phyloP scores from a whole-genome alignment of 2,797 vertebrate species.

The Lindbergichthys nudifrons region DNA sequence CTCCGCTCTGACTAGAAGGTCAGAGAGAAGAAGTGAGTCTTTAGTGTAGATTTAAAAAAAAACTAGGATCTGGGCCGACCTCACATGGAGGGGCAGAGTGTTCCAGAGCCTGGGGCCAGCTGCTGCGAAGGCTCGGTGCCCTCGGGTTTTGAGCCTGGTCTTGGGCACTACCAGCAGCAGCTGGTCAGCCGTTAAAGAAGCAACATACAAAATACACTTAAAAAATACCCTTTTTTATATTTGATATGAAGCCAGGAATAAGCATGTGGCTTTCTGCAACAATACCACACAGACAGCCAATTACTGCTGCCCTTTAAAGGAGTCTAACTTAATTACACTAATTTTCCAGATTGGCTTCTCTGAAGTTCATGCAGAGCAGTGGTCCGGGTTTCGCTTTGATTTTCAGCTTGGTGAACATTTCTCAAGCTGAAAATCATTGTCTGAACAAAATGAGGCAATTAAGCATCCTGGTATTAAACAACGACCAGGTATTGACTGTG shows the following conservation, averaged over 20 bases:
- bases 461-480: slow-evolving; percentile 19
- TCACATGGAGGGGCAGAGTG: too few species aligned
- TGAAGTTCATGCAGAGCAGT: neutral
- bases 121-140: too few species aligned
- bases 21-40: too few species aligned
- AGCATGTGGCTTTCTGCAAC: neutral
- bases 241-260: neutral
- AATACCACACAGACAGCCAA: neutral
- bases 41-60: too few species aligned
- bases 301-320: slow-evolving; percentile 1
- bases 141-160: too few species aligned
- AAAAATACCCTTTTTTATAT: slow-evolving; percentile 7
- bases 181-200: too few species aligned
- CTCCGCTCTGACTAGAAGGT: too few species aligned
- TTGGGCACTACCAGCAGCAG: too few species aligned
- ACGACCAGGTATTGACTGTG: neutral
- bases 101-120: too few species aligned
- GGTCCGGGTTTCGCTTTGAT: slow-evolving; percentile 6
- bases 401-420: slow-evolving; percentile 8
- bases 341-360: slow-evolving; percentile 17
- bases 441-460: slow-evolving; percentile 26
- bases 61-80: too few species aligned
- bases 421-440: slow-evolving; percentile 12
- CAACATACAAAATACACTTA: neutral
- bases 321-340: slow-evolving; percentile 11